Evolutionary conservation across 2,113 vertebrate species (phyloP).

Genomic region (Embiotoca jacksoni): DNA sequence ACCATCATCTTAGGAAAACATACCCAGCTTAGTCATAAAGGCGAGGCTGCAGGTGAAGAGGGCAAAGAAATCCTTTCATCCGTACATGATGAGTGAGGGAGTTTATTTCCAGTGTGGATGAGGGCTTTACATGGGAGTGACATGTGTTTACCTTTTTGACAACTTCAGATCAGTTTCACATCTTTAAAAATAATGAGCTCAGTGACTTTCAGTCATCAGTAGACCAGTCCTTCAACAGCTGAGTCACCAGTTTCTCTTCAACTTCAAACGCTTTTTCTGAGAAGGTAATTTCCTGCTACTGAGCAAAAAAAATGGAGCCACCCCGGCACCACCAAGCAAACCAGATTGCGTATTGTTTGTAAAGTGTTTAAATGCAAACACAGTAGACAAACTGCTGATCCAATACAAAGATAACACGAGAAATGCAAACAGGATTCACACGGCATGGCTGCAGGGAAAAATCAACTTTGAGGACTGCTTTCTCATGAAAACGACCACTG

Average conservation of each 20-base stretch:
- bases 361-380: constrained; percentile 48
- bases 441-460: constrained; percentile 5
- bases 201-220: background rate
- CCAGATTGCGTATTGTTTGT: constrained; percentile 5
- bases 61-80: constrained; percentile 42
- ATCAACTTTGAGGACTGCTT: background rate
- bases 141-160: background rate
- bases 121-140: background rate
- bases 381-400: constrained; percentile 14
- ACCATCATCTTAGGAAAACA: constrained; percentile 17
- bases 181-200: background rate
- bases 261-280: background rate
- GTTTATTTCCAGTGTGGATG: constrained; percentile 9
- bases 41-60: constrained; percentile 5
- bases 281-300: constrained; percentile 1
- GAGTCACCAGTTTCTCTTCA: background rate
- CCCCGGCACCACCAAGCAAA: constrained; percentile 4
- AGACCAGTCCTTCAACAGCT: background rate
- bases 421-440: constrained; percentile 43
- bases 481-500: background rate
- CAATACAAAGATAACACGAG: constrained; percentile 31
- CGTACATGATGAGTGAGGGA: constrained; percentile 36
- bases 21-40: constrained; percentile 49
- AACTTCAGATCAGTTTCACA: too few relatives aligned
- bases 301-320: background rate